These are phyloP conservation scores for Bufo gargarizans DNA, from an alignment of 2,113 vertebrate species.

Conservation along the genomic window DNA sequence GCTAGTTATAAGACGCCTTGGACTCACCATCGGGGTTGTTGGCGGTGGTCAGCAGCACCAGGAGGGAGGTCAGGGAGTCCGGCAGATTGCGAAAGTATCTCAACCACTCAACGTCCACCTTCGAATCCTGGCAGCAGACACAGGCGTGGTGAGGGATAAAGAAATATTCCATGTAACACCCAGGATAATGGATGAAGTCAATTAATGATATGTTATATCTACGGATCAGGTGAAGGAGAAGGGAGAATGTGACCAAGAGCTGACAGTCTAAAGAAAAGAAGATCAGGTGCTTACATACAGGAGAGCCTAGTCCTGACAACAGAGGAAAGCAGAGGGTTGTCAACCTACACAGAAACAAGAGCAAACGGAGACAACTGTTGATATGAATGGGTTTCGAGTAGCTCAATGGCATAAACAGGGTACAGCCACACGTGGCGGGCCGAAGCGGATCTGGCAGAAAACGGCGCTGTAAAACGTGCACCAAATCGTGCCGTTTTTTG, in stretches of 20 bases:
- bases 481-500: no score
- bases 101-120: slow-evolving; percentile 83
- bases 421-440: no score
- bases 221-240: not conserved
- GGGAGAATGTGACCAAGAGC: not conserved
- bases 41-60: slow-evolving; percentile 93
- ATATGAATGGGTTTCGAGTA: no score
- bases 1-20: no score
- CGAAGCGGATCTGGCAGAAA: no score
- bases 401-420: no score
- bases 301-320: slow-evolving; percentile 10
- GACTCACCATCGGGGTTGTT: slow-evolving; percentile 93
- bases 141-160: not conserved
- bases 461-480: no score
- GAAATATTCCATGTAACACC: not conserved
- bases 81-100: slow-evolving; percentile 84
- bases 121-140: slow-evolving; percentile 70
- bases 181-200: not conserved
- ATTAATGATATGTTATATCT: not conserved
- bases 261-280: not conserved
- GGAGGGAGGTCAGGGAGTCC: slow-evolving; percentile 81
- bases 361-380: not conserved
- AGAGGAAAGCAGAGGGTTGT: not conserved
- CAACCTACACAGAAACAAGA: slow-evolving; percentile 26
- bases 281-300: slow-evolving; percentile 25